Conservation (phyloP, 2,888 invertebrate genomes). For the Osmoderma eremita region DNA sequence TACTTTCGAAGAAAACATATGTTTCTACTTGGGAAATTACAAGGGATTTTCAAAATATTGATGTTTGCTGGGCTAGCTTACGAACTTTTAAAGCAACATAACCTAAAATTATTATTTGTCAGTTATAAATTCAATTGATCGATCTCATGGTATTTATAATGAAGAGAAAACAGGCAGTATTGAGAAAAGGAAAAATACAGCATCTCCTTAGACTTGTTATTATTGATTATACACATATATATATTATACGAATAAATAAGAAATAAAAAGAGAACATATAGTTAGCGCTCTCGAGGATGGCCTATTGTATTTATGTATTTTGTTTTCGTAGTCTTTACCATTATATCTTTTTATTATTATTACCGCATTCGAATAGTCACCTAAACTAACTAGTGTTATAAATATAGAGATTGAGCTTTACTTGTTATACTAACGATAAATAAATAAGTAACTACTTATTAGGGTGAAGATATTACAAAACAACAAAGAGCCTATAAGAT, state of each 20-base stretch:
- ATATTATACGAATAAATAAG: too few species aligned
- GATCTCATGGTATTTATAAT: slow-evolving; percentile 12
- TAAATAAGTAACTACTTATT: too few species aligned
- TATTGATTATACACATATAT: slow-evolving; percentile 28
- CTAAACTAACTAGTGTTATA: slow-evolving; percentile 16
- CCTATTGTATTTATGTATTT: slow-evolving; percentile 18
- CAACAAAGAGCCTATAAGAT: slow-evolving; percentile 23
- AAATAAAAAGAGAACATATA: slow-evolving; percentile 9
- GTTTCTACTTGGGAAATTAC: too few species aligned
- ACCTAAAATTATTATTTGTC: too few species aligned
- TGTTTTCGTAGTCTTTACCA: slow-evolving; percentile 32
- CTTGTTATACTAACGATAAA: slow-evolving; percentile 33
- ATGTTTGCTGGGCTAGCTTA: too few species aligned
- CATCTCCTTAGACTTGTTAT: slow-evolving; percentile 41
- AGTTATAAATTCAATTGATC: too few species aligned
- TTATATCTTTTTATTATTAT: slow-evolving; percentile 16
- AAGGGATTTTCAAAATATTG: too few species aligned
- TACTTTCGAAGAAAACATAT: too few species aligned
- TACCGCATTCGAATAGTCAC: slow-evolving; percentile 1
- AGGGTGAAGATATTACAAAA: too few species aligned
- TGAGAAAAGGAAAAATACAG: slow-evolving; percentile 17
- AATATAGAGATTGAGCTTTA: slow-evolving; percentile 43
- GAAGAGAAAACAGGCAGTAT: slow-evolving; percentile 32
- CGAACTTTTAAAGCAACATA: too few species aligned
- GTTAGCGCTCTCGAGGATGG: slow-evolving; percentile 35